A percentile compares a stretch with the other conserved stretches of the same genome.
These are phyloP conservation scores for Dipodomys stephensi DNA, from an alignment of 2,113 vertebrate species.

Conservation along the genomic window DNA sequence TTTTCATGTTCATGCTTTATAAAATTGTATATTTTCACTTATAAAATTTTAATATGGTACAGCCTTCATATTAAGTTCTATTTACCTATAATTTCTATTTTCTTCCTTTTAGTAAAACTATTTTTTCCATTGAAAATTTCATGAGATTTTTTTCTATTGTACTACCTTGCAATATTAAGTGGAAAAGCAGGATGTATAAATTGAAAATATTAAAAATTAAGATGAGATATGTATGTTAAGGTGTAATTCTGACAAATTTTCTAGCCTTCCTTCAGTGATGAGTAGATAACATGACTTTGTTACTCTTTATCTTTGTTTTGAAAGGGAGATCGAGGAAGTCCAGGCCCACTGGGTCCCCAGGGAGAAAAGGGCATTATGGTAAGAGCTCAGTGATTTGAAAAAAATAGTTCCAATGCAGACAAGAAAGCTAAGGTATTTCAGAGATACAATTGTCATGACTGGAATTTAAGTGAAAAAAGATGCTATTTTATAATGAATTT, in stretches of 20 bases:
- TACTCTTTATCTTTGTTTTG: constrained; percentile 63
- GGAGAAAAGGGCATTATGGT: constrained; percentile 95
- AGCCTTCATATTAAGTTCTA: neutral
- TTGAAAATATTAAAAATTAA: neutral
- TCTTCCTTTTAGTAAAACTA: constrained; percentile 20
- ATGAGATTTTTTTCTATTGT: neutral
- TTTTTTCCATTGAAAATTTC: neutral
- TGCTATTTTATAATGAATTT: constrained; percentile 4
- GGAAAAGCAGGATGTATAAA: neutral
- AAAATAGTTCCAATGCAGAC: constrained; percentile 10
- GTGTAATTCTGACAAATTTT: neutral
- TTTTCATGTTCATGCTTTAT: neutral
- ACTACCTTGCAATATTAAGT: neutral
- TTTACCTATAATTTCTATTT: constrained; percentile 11
- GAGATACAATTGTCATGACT: neutral
- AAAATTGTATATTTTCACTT: neutral
- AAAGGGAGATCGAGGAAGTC: constrained; percentile 95
- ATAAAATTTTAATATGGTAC: neutral
- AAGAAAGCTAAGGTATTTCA: constrained; percentile 4
- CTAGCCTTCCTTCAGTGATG: neutral
- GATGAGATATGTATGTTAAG: neutral
- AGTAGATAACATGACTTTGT: constrained; percentile 7
- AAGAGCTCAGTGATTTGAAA: constrained; percentile 82
- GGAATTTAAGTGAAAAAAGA: constrained; percentile 18
- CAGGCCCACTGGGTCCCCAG: constrained; percentile 93